Conservation (phyloP, 2,797 vertebrate genomes). For the Manis crassicaudata region DNA sequence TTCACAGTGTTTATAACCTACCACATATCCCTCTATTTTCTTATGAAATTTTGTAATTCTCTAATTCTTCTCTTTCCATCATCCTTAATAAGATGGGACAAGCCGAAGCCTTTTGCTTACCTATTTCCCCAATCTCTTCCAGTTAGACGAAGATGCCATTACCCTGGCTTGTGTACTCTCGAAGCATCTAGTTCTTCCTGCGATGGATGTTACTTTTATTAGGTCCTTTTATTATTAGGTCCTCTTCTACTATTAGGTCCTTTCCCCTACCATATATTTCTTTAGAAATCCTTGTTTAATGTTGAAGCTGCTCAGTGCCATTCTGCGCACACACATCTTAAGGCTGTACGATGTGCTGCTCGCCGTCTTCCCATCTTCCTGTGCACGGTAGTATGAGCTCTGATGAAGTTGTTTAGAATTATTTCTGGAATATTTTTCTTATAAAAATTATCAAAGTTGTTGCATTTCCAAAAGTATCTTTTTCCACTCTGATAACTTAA, state of each 20-base stretch:
- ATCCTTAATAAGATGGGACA: not conserved
- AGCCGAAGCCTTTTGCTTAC: too few relatives aligned
- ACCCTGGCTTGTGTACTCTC: not conserved
- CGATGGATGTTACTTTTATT: not conserved
- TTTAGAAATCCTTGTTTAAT: not conserved
- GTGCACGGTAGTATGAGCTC: not conserved
- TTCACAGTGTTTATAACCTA: not conserved
- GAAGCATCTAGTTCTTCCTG: not conserved
- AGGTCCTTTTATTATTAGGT: too few relatives aligned
- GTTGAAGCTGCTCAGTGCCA: not conserved
- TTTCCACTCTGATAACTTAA: not conserved
- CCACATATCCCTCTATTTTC: not conserved
- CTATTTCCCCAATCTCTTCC: not conserved
- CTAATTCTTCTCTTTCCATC: not conserved
- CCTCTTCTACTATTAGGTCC: not conserved
- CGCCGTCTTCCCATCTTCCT: not conserved
- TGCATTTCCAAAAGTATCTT: not conserved
- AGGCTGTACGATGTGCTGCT: not conserved
- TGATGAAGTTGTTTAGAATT: not conserved
- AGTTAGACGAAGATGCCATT: not conserved
- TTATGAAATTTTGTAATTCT: not conserved
- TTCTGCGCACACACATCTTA: not conserved
- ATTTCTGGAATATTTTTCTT: not conserved
- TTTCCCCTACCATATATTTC: not conserved
- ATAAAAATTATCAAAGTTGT: not conserved